Percentiles rank a stretch among this genome's conserved stretches.
Evolutionary conservation across 2,113 vertebrate species (phyloP).

Genomic region (Gymnobelideus leadbeateri): DNA sequence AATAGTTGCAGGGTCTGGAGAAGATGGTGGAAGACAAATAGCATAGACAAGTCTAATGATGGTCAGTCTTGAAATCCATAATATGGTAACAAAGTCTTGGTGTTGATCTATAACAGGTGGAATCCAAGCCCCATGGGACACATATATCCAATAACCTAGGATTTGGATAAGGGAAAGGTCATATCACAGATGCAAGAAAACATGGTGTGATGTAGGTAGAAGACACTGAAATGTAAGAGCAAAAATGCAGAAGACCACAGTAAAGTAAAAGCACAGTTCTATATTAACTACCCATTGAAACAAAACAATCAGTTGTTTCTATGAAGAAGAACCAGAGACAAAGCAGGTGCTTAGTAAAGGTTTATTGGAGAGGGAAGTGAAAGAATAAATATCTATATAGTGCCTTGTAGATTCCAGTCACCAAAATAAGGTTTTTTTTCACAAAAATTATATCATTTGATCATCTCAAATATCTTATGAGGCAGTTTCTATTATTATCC

Average conservation of each 20-base stretch:
- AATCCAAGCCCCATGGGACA: not conserved
- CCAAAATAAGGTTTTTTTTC: not conserved
- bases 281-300: not conserved
- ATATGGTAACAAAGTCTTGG: not conserved
- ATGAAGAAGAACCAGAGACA: not conserved
- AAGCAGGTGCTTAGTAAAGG: not conserved
- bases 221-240: not conserved
- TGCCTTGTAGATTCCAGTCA: not conserved
- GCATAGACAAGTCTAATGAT: not conserved
- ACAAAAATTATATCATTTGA: not conserved
- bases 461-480: not conserved
- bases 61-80: not conserved
- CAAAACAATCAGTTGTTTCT: not conserved
- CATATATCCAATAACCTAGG: not conserved
- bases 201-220: not conserved
- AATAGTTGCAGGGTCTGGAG: not conserved
- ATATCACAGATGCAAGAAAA: not conserved
- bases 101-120: not conserved
- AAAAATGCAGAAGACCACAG: not conserved
- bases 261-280: not conserved
- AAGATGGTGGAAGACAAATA: not conserved
- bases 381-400: not conserved
- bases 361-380: not conserved
- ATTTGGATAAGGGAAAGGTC: not conserved
- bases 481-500: not conserved